Conservation (phyloP, 2,797 vertebrate species). For the Phataginus tricuspis region DNA sequence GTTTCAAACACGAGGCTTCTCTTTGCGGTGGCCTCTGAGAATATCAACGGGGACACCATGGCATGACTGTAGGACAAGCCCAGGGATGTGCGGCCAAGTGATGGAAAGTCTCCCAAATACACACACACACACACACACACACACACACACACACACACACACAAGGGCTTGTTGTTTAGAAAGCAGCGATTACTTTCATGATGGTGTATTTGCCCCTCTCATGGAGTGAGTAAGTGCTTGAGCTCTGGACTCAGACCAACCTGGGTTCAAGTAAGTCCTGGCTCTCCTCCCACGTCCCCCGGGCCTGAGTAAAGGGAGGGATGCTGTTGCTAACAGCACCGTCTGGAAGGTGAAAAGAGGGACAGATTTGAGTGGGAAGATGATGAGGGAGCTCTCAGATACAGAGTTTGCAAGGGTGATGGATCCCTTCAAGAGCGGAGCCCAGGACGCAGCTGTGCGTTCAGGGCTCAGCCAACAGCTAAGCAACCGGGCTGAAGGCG, state of each 20-base stretch:
- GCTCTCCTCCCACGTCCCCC: rapidly evolving
- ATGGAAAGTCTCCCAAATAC: neutral
- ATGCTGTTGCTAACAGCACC: neutral
- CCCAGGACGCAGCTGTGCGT: neutral
- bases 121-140: too few species aligned
- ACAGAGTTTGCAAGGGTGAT: rapidly evolving
- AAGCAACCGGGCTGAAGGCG: too few species aligned
- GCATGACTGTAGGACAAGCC: neutral
- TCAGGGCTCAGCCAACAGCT: neutral
- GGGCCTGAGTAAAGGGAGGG: neutral
- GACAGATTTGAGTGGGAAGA: too few species aligned
- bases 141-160: too few species aligned
- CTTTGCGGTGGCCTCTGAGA: slow-evolving; percentile 39
- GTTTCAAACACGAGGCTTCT: neutral
- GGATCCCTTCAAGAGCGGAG: too few species aligned
- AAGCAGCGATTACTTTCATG: neutral
- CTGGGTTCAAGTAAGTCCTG: neutral
- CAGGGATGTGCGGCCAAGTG: neutral
- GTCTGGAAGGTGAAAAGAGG: neutral
- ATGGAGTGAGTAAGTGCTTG: neutral
- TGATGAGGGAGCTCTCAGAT: too few species aligned
- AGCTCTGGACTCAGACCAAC: neutral
- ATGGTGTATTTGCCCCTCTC: neutral
- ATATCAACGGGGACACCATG: neutral
- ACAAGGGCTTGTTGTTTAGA: neutral